Conservation (phyloP, 2,888 invertebrate genomes). For the Cephalotes varians region DNA sequence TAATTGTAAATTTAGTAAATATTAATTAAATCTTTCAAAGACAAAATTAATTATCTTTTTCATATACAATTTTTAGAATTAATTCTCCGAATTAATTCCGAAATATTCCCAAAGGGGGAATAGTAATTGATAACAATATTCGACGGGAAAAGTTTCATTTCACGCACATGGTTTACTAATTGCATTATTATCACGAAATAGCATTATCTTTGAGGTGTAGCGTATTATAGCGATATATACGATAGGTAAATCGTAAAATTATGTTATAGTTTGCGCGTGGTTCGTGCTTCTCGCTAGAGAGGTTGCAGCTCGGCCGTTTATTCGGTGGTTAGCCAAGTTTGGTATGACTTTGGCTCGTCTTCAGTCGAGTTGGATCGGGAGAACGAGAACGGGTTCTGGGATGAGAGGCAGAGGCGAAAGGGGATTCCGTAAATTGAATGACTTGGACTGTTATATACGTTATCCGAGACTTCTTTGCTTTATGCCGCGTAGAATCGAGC, state of each 20-base stretch:
- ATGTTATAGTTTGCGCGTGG: slow-evolving; percentile 64
- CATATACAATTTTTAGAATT: not conserved
- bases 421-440: slow-evolving; percentile 84
- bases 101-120: no score
- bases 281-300: slow-evolving; percentile 66
- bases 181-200: slow-evolving; percentile 20
- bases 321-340: slow-evolving; percentile 80
- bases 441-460: slow-evolving; percentile 82
- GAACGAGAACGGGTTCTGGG: slow-evolving; percentile 29
- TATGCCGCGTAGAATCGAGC: slow-evolving; percentile 79
- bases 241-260: slow-evolving; percentile 29
- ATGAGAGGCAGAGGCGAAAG: slow-evolving; percentile 44
- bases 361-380: slow-evolving; percentile 74
- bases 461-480: slow-evolving; percentile 81
- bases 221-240: slow-evolving; percentile 24
- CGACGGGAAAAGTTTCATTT: slow-evolving; percentile 2
- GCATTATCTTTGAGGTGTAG: not conserved
- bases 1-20: slow-evolving; percentile 9
- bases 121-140: not conserved
- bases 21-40: no score
- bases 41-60: slow-evolving; percentile 12
- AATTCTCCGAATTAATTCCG: no score
- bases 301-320: slow-evolving; percentile 69
- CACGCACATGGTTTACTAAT: slow-evolving; percentile 19
- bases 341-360: slow-evolving; percentile 82